phyloP scores from a whole-genome alignment of 30 jellyfish, hydroid and myxozoan species.

The Aurelia aurita complex sp. Pacific region DNA sequence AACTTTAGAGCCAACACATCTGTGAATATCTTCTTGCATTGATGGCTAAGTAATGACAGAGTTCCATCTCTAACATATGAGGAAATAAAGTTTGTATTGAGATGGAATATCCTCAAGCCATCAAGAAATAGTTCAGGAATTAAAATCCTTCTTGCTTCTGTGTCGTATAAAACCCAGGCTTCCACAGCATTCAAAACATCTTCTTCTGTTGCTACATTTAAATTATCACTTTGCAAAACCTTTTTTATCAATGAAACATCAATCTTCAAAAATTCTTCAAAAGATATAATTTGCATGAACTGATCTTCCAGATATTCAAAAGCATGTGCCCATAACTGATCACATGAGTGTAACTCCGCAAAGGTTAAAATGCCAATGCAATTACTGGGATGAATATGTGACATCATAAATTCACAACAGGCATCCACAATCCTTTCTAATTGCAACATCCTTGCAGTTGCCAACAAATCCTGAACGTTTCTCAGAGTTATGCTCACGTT shows the following conservation, averaged over 20 bases:
- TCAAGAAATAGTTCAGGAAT: slow-evolving; percentile 63
- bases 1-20: slow-evolving; percentile 51
- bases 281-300: slow-evolving; percentile 55
- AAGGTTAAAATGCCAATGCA: slow-evolving; percentile 80
- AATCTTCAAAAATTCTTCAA: slow-evolving; percentile 74
- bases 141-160: slow-evolving; percentile 59
- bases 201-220: slow-evolving; percentile 79
- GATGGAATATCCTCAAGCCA: slow-evolving; percentile 63
- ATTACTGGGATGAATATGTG: slow-evolving; percentile 81
- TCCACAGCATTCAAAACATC: slow-evolving; percentile 78
- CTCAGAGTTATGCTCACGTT: slow-evolving; percentile 46
- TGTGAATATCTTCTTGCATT: slow-evolving; percentile 51
- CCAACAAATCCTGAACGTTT: slow-evolving; percentile 83
- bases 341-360: slow-evolving; percentile 79
- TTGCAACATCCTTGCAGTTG: slow-evolving; percentile 87
- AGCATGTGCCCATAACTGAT: slow-evolving; percentile 62
- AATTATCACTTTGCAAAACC: slow-evolving; percentile 49
- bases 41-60: slow-evolving; percentile 45
- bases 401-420: slow-evolving; percentile 80
- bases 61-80: slow-evolving; percentile 61
- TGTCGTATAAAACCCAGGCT: slow-evolving; percentile 71
- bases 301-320: slow-evolving; percentile 68
- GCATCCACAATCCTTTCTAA: slow-evolving; percentile 84
- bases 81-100: slow-evolving; percentile 51
- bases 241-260: slow-evolving; percentile 36